Percentiles rank a stretch among this genome's conserved stretches.
Conservation (phyloP, 2,888 invertebrate species). For the Drosophila borborema region DNA sequence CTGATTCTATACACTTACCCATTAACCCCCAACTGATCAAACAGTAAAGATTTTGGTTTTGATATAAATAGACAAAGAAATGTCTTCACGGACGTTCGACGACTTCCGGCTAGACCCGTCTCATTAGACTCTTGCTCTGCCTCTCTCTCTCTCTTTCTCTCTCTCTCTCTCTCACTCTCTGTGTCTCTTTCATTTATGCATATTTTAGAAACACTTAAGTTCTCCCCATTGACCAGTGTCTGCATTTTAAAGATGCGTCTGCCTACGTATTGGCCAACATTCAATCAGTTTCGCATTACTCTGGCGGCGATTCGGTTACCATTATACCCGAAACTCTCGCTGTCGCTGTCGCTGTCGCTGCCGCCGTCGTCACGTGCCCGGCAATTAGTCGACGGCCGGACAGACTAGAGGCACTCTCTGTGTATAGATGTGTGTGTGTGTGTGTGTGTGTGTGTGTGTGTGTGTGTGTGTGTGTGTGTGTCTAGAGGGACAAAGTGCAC, state of each 20-base stretch:
- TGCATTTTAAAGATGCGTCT: background rate
- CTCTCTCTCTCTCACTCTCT: background rate
- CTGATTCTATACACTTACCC: no score
- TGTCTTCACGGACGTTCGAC: background rate
- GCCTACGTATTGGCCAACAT: slow-evolving; percentile 25
- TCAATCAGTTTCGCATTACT: slow-evolving; percentile 63
- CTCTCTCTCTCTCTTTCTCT: no score
- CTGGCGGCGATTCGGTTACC: slow-evolving; percentile 45
- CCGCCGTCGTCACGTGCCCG: slow-evolving; percentile 44
- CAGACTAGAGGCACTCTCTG: slow-evolving; percentile 10
- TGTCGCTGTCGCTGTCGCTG: background rate
- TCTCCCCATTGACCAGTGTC: background rate
- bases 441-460: background rate
- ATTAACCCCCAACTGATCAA: no score
- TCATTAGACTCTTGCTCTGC: background rate
- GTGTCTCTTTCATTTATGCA: background rate
- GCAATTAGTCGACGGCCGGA: slow-evolving; percentile 50
- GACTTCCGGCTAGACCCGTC: background rate
- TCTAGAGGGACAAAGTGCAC: slow-evolving; percentile 1
- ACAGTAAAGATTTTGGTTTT: no score
- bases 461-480: background rate
- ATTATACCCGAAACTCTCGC: slow-evolving; percentile 33
- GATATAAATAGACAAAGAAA: background rate
- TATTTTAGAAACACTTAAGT: background rate
- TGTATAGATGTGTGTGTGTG: background rate